Evolutionary conservation across 2,113 vertebrate species (phyloP).

Genomic region (Genyomyrus donnyi): DNA sequence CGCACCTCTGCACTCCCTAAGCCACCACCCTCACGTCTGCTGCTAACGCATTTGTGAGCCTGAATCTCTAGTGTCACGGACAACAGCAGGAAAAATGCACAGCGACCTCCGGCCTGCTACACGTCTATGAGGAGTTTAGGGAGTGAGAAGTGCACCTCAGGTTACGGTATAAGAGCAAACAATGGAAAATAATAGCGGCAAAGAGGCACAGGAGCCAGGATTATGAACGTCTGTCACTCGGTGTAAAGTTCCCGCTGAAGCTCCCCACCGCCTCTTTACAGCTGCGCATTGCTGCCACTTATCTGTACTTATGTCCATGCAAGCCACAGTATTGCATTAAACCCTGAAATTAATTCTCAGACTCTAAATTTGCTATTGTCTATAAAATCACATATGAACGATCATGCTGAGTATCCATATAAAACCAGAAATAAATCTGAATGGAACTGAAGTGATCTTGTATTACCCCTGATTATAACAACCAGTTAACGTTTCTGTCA

Average conservation of each 20-base stretch:
- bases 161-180: neutral
- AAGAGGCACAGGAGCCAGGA: neutral
- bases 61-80: neutral
- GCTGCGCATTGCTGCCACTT: neutral
- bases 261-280: neutral
- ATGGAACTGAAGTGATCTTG: neutral
- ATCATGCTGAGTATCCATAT: neutral
- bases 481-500: neutral
- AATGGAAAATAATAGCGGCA: neutral
- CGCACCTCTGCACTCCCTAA: neutral
- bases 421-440: neutral
- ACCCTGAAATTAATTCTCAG: neutral
- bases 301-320: neutral
- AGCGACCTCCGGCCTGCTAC: neutral
- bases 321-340: neutral
- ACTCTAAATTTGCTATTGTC: neutral
- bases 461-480: neutral
- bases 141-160: neutral
- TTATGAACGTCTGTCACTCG: neutral
- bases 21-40: neutral
- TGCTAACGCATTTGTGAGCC: neutral
- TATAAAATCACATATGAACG: neutral
- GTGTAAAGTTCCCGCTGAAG: neutral
- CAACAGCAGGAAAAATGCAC: neutral
- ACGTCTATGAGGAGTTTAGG: neutral